A percentile compares a stretch with the other conserved stretches of the same genome.
phyloP scores from a whole-genome alignment of 1,140 invertebrate species.

The Drosophila dunni region DNA sequence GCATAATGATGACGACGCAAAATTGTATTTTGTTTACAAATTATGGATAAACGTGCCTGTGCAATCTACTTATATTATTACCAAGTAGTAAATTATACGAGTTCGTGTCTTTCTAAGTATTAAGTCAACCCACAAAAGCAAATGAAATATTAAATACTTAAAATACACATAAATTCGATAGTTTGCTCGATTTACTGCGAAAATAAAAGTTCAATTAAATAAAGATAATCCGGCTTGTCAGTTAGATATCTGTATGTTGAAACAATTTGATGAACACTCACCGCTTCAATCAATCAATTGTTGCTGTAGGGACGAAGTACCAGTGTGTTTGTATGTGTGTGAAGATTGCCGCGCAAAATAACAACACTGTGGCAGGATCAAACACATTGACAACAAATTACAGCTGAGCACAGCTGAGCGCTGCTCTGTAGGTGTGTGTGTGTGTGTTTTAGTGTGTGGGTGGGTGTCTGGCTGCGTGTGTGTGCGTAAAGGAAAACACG shows the following conservation, averaged over 20 bases:
- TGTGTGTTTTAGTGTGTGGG: constrained; percentile 37
- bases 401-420: constrained; percentile 74
- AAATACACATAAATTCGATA: constrained; percentile 14
- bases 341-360: constrained; percentile 41
- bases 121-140: constrained; percentile 25
- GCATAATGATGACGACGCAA: constrained; percentile 28
- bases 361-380: constrained; percentile 54
- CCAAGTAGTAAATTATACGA: constrained; percentile 6
- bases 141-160: constrained; percentile 11
- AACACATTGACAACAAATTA: constrained; percentile 70
- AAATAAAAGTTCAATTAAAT: constrained; percentile 37
- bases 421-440: constrained; percentile 42
- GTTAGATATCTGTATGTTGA: neutral
- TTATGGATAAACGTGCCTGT: constrained; percentile 27
- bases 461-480: constrained; percentile 21
- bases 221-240: constrained; percentile 8
- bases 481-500: constrained; percentile 30
- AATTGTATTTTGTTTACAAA: constrained; percentile 27
- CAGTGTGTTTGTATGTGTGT: neutral
- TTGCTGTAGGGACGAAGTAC: constrained; percentile 24
- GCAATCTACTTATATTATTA: constrained; percentile 25
- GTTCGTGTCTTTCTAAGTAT: constrained; percentile 31
- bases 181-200: constrained; percentile 39
- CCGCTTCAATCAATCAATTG: constrained; percentile 43
- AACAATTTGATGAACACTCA: constrained; percentile 21